phyloP scores from a whole-genome alignment of 1,140 invertebrate species.

The Pseudoatta argentina region DNA sequence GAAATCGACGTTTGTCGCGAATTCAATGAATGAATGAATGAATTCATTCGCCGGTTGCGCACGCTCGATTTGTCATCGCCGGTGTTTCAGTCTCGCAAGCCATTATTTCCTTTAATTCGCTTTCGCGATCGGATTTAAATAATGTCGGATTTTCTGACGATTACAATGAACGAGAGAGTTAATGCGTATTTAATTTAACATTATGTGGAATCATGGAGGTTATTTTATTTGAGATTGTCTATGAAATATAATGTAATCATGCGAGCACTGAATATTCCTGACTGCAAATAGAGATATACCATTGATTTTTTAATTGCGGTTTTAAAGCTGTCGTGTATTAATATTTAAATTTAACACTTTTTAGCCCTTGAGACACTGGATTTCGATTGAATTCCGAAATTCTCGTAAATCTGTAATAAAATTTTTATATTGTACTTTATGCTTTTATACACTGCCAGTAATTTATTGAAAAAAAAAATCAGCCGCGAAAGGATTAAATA shows the following conservation, averaged over 20 bases:
- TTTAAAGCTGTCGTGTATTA: neutral
- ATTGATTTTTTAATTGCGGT: neutral
- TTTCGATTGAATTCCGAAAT: slow-evolving; percentile 3
- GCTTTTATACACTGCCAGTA: neutral
- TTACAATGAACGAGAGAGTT: slow-evolving; percentile 13
- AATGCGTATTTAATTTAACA: slow-evolving; percentile 39
- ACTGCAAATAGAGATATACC: neutral
- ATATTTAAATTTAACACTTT: slow-evolving; percentile 25
- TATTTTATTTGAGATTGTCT: neutral
- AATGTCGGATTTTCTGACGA: slow-evolving; percentile 30
- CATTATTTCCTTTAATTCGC: slow-evolving; percentile 54
- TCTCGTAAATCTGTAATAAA: neutral
- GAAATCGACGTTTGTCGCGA: slow-evolving; percentile 66
- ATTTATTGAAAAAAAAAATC: neutral
- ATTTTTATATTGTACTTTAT: neutral
- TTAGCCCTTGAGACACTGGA: neutral
- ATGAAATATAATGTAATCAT: slow-evolving; percentile 3
- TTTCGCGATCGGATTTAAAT: slow-evolving; percentile 34
- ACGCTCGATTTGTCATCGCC: slow-evolving; percentile 49
- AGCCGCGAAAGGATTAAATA: neutral
- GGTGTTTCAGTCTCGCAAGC: slow-evolving; percentile 23
- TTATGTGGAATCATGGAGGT: neutral
- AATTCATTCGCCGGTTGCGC: slow-evolving; percentile 51
- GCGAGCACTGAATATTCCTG: slow-evolving; percentile 10
- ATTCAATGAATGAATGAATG: slow-evolving; percentile 50